Base-by-base conservation (phyloP, 2,888 invertebrate species). In the Masnerella sp. region DNA sequence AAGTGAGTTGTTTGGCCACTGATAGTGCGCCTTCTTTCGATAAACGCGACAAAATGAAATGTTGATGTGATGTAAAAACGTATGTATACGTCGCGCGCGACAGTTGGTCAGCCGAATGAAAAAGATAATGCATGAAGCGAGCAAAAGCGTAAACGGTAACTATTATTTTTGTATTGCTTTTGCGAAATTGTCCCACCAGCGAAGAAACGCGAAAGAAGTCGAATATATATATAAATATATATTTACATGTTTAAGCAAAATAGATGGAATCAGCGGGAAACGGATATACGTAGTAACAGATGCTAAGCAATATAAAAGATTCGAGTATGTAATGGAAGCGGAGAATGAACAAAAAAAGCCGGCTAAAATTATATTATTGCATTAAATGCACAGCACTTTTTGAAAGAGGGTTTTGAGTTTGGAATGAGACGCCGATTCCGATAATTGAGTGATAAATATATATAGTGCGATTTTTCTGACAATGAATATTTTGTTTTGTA, bases 81-180 rank as follows among this genome's bases (percentile, higher is more conserved):
- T 58, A 62, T 38, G n/a, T n/a, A 58, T 12, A 34, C 30, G 61
- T 51, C 61, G 72, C 68, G 52, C 62, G 51, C 43, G 61, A 71
- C 45, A 59, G 15, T 59, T 52, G 45, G 45, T 51, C 5, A 9
- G n/a, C n/a, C n/a, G 38, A 38, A 68, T 2, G 36, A 52, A 30
- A 59, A 52, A 18, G 43, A 70, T 52, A 42, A 47, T 9, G n/a
- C n/a, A 34, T 40, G 25, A 25, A 7, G 25, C 25, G 25, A 70
- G 75, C 77, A 81, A 83, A 81, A 71, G 71, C 65, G 68, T 64
- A 49, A 75, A 76, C 62, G 52, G 58, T 83, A 82, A 84, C 84
- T 86, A 83, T 87, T 87, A 86, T 86, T 87, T 86, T 87, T 86
- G 80, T 86, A 85, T 85, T 83, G 83, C 82, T 83, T 84, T 77